A percentile compares a stretch with the other conserved stretches of the same genome.
phyloP scores from a whole-genome alignment of 2,888 invertebrate species.

The Anorthoa munda region DNA sequence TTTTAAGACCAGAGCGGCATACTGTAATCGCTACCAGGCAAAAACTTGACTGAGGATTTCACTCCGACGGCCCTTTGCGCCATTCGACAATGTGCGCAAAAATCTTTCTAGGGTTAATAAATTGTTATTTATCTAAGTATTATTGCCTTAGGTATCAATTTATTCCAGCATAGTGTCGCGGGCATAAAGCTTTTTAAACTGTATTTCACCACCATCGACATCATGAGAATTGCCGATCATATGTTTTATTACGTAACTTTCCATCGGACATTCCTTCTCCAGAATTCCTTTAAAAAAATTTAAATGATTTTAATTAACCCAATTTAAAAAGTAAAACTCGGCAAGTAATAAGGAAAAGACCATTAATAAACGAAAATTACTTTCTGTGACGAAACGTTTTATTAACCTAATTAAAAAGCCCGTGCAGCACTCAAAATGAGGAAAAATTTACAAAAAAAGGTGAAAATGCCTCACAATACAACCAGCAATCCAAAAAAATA shows the following conservation, averaged over 20 bases:
- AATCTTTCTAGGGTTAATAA: conserved; percentile 2
- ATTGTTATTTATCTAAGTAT: not conserved
- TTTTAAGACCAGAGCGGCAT: conserved; percentile 77
- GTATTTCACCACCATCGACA: not conserved
- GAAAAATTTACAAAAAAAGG: conserved; percentile 8
- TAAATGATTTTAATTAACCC: conserved; percentile 44
- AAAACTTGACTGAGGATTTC: conserved; percentile 80
- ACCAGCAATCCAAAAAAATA: conserved; percentile 23
- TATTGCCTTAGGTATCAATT: not conserved
- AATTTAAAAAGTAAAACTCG: conserved; percentile 42
- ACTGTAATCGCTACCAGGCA: conserved; percentile 82
- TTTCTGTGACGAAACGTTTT: conserved; percentile 55
- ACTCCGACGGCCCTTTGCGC: conserved; percentile 55
- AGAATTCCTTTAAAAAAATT: conserved; percentile 6
- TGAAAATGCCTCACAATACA: conserved; percentile 30
- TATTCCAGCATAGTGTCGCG: not conserved
- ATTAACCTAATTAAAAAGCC: conserved; percentile 58
- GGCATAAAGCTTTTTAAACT: not conserved
- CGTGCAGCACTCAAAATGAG: conserved; percentile 32
- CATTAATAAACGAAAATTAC: conserved; percentile 55
- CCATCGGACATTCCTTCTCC: not conserved
- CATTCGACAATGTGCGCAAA: conserved; percentile 72
- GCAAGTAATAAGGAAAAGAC: conserved; percentile 46
- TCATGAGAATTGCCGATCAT: not conserved
- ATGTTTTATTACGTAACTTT: conserved; percentile 9